Evolutionary conservation across 2,888 invertebrate species (phyloP), one percentile per base, ranked within the genome.

Genomic region (Conomelus anceps): DNA sequence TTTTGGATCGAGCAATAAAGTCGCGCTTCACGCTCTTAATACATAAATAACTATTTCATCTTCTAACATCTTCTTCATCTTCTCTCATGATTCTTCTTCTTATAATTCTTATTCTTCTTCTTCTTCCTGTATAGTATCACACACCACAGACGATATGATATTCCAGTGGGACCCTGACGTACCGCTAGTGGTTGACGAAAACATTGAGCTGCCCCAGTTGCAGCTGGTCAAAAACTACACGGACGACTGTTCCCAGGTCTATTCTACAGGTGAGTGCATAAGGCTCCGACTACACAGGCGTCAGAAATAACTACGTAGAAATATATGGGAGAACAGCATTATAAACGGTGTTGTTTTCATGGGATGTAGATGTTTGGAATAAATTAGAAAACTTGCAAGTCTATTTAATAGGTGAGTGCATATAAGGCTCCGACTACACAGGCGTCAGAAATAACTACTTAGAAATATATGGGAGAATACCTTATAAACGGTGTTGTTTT

Each of bases 151-250:
- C 92, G 98, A 98, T 94, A 95, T 98, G 95, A 96, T 98, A 91
- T 98, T 98, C 94, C 97, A 98, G 93, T 98, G 98, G 98, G 97
- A 98, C 93, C 97, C 97, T 34, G 97, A 97, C 87, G 97, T 97
- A 89, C 98, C 98, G 0, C 94, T 98, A 89, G 98, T 97, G 88
- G 98, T 98, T 24, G 97, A 97, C 92, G 96, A 97, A 92, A 96
- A 97, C 93, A 98, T 98, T 90, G 98, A 98, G 93, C 94, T 98
- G 92, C 98, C 98, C 0, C 98, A 98, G 93, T 94, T 98, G 92
- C 96, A 96, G 92, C 95, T 98, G 92, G 97, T 97, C 84, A 97
- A 97, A 93, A 98, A 98, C 93, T 96, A 96, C 92, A 98, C 98
- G 0, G 98, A 97, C 85, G 98, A 98, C 93, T 98, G 98, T 93